Conservation (phyloP, 2,888 invertebrate genomes). For the Polydrusus pterygomalis region DNA sequence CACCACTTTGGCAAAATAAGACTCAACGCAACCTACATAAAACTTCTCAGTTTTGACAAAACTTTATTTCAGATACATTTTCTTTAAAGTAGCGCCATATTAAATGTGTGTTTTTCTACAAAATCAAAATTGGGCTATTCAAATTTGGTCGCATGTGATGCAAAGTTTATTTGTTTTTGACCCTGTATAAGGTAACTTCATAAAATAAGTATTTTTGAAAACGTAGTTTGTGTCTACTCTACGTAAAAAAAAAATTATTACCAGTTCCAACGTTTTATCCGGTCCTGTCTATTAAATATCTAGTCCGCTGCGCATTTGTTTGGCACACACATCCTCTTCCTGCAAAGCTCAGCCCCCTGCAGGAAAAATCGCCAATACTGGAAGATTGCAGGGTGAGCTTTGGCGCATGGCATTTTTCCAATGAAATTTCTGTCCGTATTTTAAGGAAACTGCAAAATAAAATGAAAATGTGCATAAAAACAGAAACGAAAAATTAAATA, state of each 20-base stretch:
- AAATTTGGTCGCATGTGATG: too few relatives aligned
- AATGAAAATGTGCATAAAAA: not conserved
- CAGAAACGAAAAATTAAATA: not conserved
- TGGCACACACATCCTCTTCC: constrained; percentile 30
- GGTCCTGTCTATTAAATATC: constrained; percentile 18
- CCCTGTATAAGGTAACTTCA: too few relatives aligned
- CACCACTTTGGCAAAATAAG: too few relatives aligned
- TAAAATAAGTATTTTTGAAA: too few relatives aligned
- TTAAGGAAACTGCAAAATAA: not conserved
- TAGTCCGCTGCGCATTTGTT: constrained; percentile 38
- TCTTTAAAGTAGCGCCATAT: too few relatives aligned
- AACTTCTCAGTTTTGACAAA: too few relatives aligned
- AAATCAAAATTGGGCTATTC: too few relatives aligned
- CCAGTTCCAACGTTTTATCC: not conserved
- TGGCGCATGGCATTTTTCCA: constrained; percentile 32
- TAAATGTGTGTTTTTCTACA: too few relatives aligned
- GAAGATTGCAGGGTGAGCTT: constrained; percentile 26
- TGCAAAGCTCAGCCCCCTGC: constrained; percentile 39
- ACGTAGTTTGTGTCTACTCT: too few relatives aligned
- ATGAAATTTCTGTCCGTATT: not conserved
- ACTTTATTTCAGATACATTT: too few relatives aligned
- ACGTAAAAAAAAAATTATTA: not conserved
- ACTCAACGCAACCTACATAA: too few relatives aligned
- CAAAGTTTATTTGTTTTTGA: too few relatives aligned
- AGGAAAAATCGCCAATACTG: constrained; percentile 43